Evolutionary conservation across 2,888 invertebrate genomes (phyloP).

Genomic region (Coelogynopora nodosa): DNA sequence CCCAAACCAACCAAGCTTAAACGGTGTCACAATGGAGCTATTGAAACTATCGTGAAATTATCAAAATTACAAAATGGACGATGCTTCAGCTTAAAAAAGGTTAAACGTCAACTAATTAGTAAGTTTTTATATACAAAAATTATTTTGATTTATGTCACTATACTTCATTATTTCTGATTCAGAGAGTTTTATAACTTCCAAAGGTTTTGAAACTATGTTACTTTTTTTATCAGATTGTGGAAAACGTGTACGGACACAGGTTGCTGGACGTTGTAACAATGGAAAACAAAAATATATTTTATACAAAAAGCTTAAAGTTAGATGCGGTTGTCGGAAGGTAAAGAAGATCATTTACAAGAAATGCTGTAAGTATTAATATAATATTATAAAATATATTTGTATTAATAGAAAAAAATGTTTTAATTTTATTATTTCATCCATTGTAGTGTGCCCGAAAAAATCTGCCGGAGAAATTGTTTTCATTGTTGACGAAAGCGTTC

Average conservation of each 20-base stretch:
- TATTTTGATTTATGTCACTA: background rate
- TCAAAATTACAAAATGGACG: constrained; percentile 29
- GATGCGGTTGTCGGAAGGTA: constrained; percentile 30
- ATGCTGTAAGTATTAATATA: constrained; percentile 35
- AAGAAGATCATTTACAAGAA: background rate
- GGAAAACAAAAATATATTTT: constrained; percentile 36
- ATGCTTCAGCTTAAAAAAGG: background rate
- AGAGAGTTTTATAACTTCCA: no score
- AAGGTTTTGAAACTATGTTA: background rate
- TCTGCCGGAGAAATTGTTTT: constrained; percentile 38
- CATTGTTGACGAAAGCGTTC: constrained; percentile 32
- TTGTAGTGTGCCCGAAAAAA: constrained; percentile 36
- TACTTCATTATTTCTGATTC: no score
- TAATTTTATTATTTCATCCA: background rate
- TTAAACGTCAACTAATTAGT: background rate
- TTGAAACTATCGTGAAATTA: background rate
- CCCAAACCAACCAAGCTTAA: constrained; percentile 37
- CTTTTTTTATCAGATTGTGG: constrained; percentile 20
- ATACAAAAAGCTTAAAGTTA: background rate
- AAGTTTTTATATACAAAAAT: background rate
- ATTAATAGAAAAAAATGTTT: background rate
- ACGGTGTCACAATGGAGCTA: constrained; percentile 32
- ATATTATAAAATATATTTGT: no score
- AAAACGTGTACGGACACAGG: background rate
- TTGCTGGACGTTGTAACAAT: constrained; percentile 23